phyloP scores from a whole-genome alignment of 2,888 invertebrate genomes.

The Platycheirus albimanus region DNA sequence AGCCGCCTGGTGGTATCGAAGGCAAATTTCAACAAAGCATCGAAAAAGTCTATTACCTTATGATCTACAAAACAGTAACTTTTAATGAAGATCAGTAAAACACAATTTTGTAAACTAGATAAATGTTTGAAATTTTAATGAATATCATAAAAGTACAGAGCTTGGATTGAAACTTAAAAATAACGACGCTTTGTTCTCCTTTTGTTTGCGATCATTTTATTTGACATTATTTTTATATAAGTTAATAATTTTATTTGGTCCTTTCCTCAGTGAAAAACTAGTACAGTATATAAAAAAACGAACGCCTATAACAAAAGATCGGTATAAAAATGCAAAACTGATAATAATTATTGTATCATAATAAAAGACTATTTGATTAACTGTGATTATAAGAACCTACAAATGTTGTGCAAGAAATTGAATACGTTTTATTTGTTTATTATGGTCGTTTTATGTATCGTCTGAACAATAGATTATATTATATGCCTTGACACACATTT shows the following conservation, averaged over 20 bases:
- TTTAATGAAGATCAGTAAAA: slow-evolving; percentile 30
- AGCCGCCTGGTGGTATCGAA: too few relatives aligned
- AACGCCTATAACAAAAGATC: slow-evolving; percentile 30
- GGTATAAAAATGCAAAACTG: slow-evolving; percentile 51
- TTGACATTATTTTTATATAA: slow-evolving; percentile 14
- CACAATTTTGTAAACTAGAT: slow-evolving; percentile 46
- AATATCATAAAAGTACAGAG: slow-evolving; percentile 61
- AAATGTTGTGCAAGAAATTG: slow-evolving; percentile 62
- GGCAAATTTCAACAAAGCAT: too few relatives aligned
- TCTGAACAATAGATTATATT: slow-evolving; percentile 1
- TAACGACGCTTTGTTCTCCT: background rate
- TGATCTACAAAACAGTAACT: too few relatives aligned
- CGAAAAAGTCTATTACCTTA: background rate
- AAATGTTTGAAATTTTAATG: slow-evolving; percentile 55
- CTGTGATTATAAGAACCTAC: slow-evolving; percentile 38
- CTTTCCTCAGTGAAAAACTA: background rate
- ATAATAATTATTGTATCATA: slow-evolving; percentile 28
- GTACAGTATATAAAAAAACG: background rate
- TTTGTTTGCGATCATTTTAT: background rate
- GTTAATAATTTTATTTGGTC: slow-evolving; percentile 7
- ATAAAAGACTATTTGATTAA: slow-evolving; percentile 19
- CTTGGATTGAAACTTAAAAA: slow-evolving; percentile 37
- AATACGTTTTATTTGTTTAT: slow-evolving; percentile 19
- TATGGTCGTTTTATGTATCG: slow-evolving; percentile 10
- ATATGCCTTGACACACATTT: background rate